These are phyloP conservation scores for Pheosia gnoma DNA, from an alignment of 2,888 invertebrate species.

Conservation along the genomic window DNA sequence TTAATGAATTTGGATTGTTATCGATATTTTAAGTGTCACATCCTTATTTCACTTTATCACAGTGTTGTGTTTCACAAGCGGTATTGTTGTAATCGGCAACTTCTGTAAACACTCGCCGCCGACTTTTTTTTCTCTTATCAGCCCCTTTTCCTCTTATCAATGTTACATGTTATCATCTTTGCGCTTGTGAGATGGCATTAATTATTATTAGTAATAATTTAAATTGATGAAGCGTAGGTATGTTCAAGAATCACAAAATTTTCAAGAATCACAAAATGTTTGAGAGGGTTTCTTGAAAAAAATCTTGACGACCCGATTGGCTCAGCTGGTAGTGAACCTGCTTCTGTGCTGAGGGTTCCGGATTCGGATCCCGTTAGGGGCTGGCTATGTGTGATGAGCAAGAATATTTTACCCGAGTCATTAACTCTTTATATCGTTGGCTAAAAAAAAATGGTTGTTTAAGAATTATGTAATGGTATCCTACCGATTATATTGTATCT, in stretches of 20 bases:
- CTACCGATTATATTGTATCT: too few species aligned
- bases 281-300: too few species aligned
- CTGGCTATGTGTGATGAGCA: too few species aligned
- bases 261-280: not conserved
- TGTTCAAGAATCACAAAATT: not conserved
- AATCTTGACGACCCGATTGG: too few species aligned
- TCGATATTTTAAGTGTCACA: constrained; percentile 8
- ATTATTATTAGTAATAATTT: constrained; percentile 6
- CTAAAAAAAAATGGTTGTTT: too few species aligned
- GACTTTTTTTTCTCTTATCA: constrained; percentile 44
- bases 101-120: constrained; percentile 45
- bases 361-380: too few species aligned
- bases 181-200: constrained; percentile 28
- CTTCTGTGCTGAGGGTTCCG: too few species aligned
- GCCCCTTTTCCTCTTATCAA: constrained; percentile 32
- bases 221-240: not conserved
- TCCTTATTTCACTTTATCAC: constrained; percentile 26
- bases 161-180: constrained; percentile 17
- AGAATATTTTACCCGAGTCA: too few species aligned
- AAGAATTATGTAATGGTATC: too few species aligned
- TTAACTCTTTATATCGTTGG: too few species aligned
- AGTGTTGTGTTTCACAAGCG: constrained; percentile 48
- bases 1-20: constrained; percentile 11
- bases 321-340: too few species aligned
- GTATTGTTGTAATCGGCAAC: constrained; percentile 42